Base-by-base conservation (phyloP, 1,140 invertebrate species). In the Drosophila paulistorum region DNA sequence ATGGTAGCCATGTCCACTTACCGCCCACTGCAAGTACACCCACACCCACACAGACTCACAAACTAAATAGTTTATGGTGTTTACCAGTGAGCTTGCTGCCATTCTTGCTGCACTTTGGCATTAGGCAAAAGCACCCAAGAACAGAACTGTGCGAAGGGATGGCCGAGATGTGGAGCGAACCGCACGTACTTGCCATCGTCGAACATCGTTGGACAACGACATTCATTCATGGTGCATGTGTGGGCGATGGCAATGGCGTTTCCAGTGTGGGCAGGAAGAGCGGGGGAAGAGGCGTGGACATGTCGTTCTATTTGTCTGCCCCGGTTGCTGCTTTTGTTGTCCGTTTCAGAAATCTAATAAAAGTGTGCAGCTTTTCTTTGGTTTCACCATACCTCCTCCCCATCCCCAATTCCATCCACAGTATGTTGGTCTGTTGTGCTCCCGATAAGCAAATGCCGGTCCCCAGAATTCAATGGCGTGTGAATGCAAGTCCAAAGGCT, bases 31-130 rank as follows among this genome's bases (percentile, higher is more conserved):
- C 3, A 30, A 30, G 30, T 30, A 30, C 30, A 30, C 30, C 5
- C 30, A 30, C 30, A 30, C 30, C 5, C 30, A 30, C 5, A 63
- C 41, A 39, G 42, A 33, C 78, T 60, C 77, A 68, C 65, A 54
- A 55, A 83, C 81, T 79, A 84, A 83, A 83, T 83, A 83, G 81
- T 83, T 84, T 83, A 83, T 84, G 81, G 83, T 83, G 77, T 83
- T 83, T 83, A 79, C 80, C 80, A 76, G 67, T 48, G 68, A 72
- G 57, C 71, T 79, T 65, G 37, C 37, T 65, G 76, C 64, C 54
- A 54, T 57, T 71, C 54, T 61, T 65, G 60, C 80, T 78, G 81
- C 81, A 83, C 81, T 83, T 83, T 83, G 81, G 80, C 80, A 83
- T 83, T 83, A 79, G 72, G 66, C 64, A 67, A 68, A 51, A 77